These are phyloP conservation scores for Festucalex cinctus DNA, from an alignment of 2,113 vertebrate species.

Conservation along the genomic window DNA sequence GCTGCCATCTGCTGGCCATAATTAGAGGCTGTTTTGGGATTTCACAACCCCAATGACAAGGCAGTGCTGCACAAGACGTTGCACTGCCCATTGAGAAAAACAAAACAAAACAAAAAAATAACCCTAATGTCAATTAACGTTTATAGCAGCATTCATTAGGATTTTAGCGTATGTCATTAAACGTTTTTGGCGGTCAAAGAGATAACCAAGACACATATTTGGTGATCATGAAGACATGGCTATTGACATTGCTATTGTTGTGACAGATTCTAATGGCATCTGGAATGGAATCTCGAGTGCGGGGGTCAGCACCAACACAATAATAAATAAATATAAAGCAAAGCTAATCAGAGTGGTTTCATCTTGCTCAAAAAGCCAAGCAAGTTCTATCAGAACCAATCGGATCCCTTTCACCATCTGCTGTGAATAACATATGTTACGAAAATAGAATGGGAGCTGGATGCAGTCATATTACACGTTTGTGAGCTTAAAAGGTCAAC, in stretches of 20 bases:
- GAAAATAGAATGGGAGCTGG: slow-evolving; percentile 40
- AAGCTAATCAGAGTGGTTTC: slow-evolving; percentile 50
- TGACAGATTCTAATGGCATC: slow-evolving; percentile 15
- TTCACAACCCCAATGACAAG: no score
- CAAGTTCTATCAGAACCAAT: slow-evolving; percentile 34
- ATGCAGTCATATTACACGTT: slow-evolving; percentile 67
- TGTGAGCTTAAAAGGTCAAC: slow-evolving; percentile 73
- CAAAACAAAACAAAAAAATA: no score
- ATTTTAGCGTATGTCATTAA: no score
- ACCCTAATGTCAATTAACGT: no score
- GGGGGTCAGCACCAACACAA: slow-evolving; percentile 23
- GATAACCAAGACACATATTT: slow-evolving; percentile 1
- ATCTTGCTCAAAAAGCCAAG: slow-evolving; percentile 48
- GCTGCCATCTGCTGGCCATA: no score
- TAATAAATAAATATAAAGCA: slow-evolving; percentile 8
- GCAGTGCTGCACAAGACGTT: no score
- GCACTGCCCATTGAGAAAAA: no score
- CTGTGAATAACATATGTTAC: slow-evolving; percentile 33
- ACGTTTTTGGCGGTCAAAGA: no score
- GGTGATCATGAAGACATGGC: background rate
- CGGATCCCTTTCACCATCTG: slow-evolving; percentile 36
- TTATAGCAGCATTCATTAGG: no score
- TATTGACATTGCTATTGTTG: no score
- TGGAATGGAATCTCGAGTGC: background rate
- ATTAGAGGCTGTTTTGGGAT: no score